Percentiles rank a stretch among this genome's conserved stretches.
phyloP scores from a whole-genome alignment of 2,888 invertebrate species.

The Gryllus longicercus region DNA sequence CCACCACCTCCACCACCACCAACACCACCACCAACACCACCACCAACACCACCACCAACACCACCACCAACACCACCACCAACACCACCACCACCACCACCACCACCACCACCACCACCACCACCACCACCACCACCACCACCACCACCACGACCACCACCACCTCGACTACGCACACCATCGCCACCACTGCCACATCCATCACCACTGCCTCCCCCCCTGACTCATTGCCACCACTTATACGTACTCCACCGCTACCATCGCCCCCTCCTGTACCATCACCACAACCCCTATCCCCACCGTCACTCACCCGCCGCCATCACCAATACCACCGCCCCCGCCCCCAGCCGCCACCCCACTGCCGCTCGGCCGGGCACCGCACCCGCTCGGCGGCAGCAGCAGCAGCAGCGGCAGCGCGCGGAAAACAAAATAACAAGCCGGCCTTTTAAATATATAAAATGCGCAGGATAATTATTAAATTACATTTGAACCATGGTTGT shows the following conservation, averaged over 20 bases:
- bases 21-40: background rate
- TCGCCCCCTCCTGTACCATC: background rate
- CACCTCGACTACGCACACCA: background rate
- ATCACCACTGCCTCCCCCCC: too few species aligned
- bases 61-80: too few species aligned
- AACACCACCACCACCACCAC: too few species aligned
- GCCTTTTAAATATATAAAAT: constrained; percentile 17
- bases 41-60: background rate
- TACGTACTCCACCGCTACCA: background rate
- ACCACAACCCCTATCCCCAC: background rate
- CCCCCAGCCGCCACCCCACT: too few species aligned
- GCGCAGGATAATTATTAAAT: constrained; percentile 17
- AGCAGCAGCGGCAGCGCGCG: background rate
- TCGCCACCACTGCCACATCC: background rate
- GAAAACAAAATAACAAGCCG: constrained; percentile 17
- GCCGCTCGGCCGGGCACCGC: too few species aligned
- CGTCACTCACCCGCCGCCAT: background rate
- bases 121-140: too few species aligned
- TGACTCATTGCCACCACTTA: too few species aligned
- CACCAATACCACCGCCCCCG: too few species aligned
- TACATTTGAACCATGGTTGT: constrained; percentile 17
- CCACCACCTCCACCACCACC: too few species aligned
- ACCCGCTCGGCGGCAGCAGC: too few species aligned
- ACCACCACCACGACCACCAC: background rate
- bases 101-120: too few species aligned